These are phyloP conservation scores for Zaprionus nigranus DNA, from an alignment of 1,140 invertebrate genomes.

Conservation along the genomic window DNA sequence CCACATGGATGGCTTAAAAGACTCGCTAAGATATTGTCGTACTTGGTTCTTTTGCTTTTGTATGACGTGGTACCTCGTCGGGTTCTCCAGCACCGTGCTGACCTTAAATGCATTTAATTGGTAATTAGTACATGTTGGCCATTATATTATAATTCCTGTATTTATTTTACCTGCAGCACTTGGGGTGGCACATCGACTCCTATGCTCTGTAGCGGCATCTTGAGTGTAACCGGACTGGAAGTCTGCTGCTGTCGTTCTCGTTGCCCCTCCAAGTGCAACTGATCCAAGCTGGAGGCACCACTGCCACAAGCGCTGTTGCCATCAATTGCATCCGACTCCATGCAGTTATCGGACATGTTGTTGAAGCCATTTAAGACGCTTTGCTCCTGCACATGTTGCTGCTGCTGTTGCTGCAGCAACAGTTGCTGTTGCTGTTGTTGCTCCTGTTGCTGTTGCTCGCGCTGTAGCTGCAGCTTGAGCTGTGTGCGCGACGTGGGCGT, in stretches of 20 bases:
- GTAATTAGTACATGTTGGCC: not conserved
- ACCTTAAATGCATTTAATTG: slow-evolving; percentile 86
- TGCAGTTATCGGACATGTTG: slow-evolving; percentile 18
- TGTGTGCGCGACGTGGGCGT: slow-evolving; percentile 93
- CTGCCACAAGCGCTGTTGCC: slow-evolving; percentile 49
- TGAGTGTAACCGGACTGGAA: slow-evolving; percentile 85
- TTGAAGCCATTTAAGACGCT: slow-evolving; percentile 53
- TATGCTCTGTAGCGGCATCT: slow-evolving; percentile 86
- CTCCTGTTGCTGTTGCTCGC: slow-evolving; percentile 89
- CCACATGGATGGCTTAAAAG: slow-evolving; percentile 86
- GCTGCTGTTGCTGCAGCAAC: slow-evolving; percentile 77
- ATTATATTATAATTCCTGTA: not conserved
- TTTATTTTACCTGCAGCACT: slow-evolving; percentile 89
- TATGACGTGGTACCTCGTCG: slow-evolving; percentile 95
- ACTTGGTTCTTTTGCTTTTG: slow-evolving; percentile 96
- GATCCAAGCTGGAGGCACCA: slow-evolving; percentile 59
- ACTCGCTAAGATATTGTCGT: slow-evolving; percentile 92
- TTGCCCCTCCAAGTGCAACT: slow-evolving; percentile 47
- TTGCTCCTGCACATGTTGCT: slow-evolving; percentile 50
- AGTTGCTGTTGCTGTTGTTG: slow-evolving; percentile 72
- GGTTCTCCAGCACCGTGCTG: slow-evolving; percentile 93
- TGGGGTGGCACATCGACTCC: slow-evolving; percentile 91
- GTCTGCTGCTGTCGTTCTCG: slow-evolving; percentile 41
- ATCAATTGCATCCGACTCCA: slow-evolving; percentile 47
- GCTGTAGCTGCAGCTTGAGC: slow-evolving; percentile 93